These are phyloP conservation scores for Graptemys geographica DNA, from an alignment of 2,797 vertebrate species.

Conservation along the genomic window DNA sequence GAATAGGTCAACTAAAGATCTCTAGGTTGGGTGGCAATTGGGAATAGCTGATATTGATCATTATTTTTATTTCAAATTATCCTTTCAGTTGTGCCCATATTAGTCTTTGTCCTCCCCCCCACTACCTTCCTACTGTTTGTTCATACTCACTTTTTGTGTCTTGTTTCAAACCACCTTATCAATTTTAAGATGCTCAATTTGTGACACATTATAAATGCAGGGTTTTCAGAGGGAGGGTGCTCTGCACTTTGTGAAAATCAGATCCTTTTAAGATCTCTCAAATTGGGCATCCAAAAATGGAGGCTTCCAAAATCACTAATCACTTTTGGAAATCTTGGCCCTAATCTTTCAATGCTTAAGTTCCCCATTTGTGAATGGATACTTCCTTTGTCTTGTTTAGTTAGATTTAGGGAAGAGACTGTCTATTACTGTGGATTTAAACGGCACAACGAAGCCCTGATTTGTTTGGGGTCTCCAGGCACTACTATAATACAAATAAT, in stretches of 20 bases:
- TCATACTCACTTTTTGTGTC: no score
- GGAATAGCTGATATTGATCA: conserved; percentile 47
- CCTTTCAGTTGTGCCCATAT: not conserved
- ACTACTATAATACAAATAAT: not conserved
- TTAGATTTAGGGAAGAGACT: not conserved
- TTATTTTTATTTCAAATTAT: conserved; percentile 55
- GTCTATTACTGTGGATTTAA: not conserved
- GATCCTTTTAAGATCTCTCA: conserved; percentile 23
- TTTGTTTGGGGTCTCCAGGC: not conserved
- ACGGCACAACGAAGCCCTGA: not conserved
- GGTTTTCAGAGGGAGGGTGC: conserved; percentile 49
- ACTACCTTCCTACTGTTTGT: no score
- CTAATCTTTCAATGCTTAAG: conserved; percentile 20
- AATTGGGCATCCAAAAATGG: conserved; percentile 23
- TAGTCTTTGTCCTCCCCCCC: not conserved
- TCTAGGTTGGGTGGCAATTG: not conserved
- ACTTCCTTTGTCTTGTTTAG: not conserved
- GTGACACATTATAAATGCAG: not conserved
- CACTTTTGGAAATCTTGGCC: not conserved
- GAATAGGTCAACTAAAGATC: conserved; percentile 55
- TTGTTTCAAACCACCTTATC: no score
- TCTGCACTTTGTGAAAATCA: conserved; percentile 42
- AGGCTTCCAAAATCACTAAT: not conserved
- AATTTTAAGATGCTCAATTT: not conserved
- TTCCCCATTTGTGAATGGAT: conserved; percentile 18